Evolutionary conservation across 2,113 vertebrate genomes (phyloP).

Genomic region (Pedetes capensis): DNA sequence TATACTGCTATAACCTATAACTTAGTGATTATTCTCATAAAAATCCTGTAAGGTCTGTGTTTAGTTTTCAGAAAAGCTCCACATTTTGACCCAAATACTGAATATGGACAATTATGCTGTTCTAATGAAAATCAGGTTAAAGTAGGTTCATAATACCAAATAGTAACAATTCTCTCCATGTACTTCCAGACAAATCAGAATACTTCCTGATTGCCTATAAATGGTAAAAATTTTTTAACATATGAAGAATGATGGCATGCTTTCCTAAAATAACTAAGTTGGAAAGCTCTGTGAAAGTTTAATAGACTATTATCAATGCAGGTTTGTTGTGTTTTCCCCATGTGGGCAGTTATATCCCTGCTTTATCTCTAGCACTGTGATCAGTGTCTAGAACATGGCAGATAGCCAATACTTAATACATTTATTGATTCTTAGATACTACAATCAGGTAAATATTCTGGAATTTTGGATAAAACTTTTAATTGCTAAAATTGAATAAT

Average conservation of each 20-base stretch:
- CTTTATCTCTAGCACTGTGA: not conserved
- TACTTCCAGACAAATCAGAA: not conserved
- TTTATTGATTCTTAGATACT: not conserved
- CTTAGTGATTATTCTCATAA: slow-evolving; percentile 14
- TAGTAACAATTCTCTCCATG: not conserved
- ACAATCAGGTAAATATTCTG: not conserved
- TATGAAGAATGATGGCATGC: not conserved
- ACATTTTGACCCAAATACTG: not conserved
- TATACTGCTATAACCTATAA: slow-evolving; percentile 5
- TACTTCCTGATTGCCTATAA: not conserved
- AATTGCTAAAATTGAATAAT: not conserved
- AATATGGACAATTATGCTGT: not conserved
- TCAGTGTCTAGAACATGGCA: not conserved
- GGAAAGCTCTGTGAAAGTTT: not conserved
- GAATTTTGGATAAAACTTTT: not conserved
- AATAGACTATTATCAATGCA: not conserved
- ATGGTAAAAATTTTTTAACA: not conserved
- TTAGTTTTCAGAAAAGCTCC: not conserved
- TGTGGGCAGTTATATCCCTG: not conserved
- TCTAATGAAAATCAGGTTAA: not conserved
- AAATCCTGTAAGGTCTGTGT: not conserved
- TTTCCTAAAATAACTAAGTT: not conserved
- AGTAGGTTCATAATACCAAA: not conserved
- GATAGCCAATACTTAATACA: not conserved
- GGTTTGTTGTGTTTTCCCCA: not conserved